A percentile compares a stretch with the other conserved stretches of the same genome.
phyloP scores from a whole-genome alignment of 2,888 invertebrate genomes.

The Volucella inanis region DNA sequence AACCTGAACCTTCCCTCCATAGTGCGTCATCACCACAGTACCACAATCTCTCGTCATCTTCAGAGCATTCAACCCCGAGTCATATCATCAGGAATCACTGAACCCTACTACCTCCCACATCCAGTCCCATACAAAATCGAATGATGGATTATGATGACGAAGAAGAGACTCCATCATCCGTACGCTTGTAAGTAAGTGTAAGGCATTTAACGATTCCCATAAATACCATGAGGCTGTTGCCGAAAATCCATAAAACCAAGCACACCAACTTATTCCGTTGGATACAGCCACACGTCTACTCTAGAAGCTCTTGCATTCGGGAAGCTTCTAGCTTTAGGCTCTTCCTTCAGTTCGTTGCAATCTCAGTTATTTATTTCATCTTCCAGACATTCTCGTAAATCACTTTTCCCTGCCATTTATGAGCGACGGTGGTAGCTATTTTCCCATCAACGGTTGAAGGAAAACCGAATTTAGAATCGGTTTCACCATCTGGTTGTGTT shows the following conservation, averaged over 20 bases:
- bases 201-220: conserved; percentile 55
- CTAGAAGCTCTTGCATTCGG: conserved; percentile 16
- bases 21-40: no score
- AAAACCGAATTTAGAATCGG: no score
- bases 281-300: no score
- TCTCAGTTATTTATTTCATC: conserved; percentile 21
- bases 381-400: conserved; percentile 26
- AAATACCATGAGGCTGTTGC: conserved; percentile 43
- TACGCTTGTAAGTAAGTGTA: neutral
- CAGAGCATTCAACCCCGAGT: neutral
- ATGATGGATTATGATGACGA: conserved; percentile 55
- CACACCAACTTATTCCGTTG: neutral
- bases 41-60: no score
- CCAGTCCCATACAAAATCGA: conserved; percentile 28
- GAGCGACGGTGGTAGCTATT: neutral
- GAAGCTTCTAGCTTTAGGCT: neutral
- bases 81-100: neutral
- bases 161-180: conserved; percentile 17
- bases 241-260: conserved; percentile 15
- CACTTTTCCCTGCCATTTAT: conserved; percentile 39
- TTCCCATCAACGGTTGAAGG: neutral
- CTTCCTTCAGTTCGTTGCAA: neutral
- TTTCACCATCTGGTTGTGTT: conserved; percentile 18
- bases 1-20: no score
- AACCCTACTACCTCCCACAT: neutral